phyloP scores from a whole-genome alignment of 2,888 invertebrate genomes.

The Polylopha cassiicola region DNA sequence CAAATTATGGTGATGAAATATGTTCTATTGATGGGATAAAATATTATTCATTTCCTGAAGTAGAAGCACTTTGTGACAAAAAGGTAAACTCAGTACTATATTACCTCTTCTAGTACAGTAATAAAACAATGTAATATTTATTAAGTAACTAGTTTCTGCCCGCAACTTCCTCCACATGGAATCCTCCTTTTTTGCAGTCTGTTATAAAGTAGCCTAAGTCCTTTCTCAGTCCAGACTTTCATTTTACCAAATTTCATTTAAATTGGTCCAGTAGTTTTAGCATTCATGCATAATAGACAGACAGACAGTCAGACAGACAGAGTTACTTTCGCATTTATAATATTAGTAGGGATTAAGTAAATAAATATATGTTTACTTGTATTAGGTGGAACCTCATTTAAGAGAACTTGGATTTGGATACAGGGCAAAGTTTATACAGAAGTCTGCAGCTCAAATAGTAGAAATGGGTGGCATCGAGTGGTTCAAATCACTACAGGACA shows the following conservation, averaged over 20 bases:
- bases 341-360: too few species aligned
- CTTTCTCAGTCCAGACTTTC: too few species aligned
- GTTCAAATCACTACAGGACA: slow-evolving; percentile 81
- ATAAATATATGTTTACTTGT: slow-evolving; percentile 11
- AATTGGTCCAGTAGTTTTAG: too few species aligned
- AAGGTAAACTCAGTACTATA: too few species aligned
- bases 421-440: slow-evolving; percentile 90
- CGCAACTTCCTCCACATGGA: too few species aligned
- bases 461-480: slow-evolving; percentile 83
- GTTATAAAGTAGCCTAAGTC: too few species aligned
- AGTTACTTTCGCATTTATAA: too few species aligned
- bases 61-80: slow-evolving; percentile 76
- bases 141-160: too few species aligned
- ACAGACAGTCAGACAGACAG: too few species aligned
- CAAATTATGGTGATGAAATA: slow-evolving; percentile 87
- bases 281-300: too few species aligned
- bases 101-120: not conserved
- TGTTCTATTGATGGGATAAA: slow-evolving; percentile 78
- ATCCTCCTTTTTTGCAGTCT: too few species aligned
- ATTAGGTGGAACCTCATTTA: slow-evolving; percentile 83
- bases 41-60: slow-evolving; percentile 90
- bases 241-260: too few species aligned
- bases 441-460: slow-evolving; percentile 82
- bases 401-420: slow-evolving; percentile 89
- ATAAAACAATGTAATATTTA: not conserved